Percentiles rank a stretch among this genome's conserved stretches.
phyloP scores from a whole-genome alignment of 2,797 vertebrate species.

The Scarus forsteni region DNA sequence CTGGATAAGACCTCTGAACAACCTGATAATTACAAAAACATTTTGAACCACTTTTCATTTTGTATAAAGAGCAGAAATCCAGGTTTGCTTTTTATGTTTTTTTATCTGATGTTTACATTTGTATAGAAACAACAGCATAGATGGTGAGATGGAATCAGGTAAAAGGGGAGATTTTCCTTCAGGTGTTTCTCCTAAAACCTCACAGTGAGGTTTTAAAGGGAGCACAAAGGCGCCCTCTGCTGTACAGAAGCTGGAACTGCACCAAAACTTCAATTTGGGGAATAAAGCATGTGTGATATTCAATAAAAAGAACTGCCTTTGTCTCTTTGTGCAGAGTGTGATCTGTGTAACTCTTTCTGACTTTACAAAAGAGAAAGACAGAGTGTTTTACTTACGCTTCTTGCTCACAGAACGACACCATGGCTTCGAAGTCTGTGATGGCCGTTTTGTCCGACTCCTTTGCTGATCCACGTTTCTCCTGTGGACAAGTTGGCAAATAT shows the following conservation, averaged over 20 bases:
- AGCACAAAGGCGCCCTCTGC: constrained; percentile 60
- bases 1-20: no score
- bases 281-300: background rate
- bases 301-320: constrained; percentile 24
- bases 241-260: constrained; percentile 34
- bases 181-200: background rate
- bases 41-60: no score
- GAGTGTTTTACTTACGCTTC: constrained; percentile 84
- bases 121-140: no score
- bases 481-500: constrained; percentile 29
- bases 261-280: background rate
- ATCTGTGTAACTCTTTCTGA: no score
- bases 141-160: no score
- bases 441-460: constrained; percentile 90
- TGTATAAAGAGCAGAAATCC: no score
- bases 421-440: constrained; percentile 90
- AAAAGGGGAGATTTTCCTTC: background rate
- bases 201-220: background rate
- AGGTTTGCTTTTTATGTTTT: no score
- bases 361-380: background rate
- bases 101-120: no score
- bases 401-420: constrained; percentile 92
- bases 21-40: no score
- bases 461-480: constrained; percentile 90
- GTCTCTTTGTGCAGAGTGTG: no score